Conservation (phyloP, 1,140 invertebrate species). For the Leptoteleia sp. region DNA sequence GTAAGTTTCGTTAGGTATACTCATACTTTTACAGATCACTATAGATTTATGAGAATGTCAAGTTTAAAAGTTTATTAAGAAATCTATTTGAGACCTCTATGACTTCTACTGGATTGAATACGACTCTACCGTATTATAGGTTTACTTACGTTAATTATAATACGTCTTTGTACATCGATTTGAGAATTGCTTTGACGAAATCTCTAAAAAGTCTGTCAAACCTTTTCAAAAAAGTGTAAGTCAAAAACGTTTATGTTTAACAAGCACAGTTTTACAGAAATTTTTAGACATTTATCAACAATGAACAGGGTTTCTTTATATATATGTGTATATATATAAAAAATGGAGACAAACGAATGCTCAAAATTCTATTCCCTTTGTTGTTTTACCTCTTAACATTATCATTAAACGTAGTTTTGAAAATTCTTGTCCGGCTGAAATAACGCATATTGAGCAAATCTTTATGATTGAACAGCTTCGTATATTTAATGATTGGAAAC, state of each 20-base stretch:
- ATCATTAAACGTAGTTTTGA: constrained; percentile 8
- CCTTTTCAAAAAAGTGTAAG: constrained; percentile 2
- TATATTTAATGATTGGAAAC: too few relatives aligned
- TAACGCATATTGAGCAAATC: constrained; percentile 38
- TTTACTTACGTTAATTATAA: constrained; percentile 49
- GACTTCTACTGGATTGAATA: constrained; percentile 53
- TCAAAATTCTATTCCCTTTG: constrained; percentile 4
- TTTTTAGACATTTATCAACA: constrained; percentile 43
- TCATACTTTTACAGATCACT: constrained; percentile 49
- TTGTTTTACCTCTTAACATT: background rate
- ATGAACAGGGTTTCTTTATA: constrained; percentile 12
- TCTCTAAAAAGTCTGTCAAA: constrained; percentile 42
- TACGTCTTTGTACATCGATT: constrained; percentile 57
- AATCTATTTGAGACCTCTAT: constrained; percentile 51
- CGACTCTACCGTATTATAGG: constrained; percentile 45
- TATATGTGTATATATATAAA: too few relatives aligned
- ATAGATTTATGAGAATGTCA: constrained; percentile 51
- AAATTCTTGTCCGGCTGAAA: constrained; percentile 3
- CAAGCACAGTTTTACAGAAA: constrained; percentile 36
- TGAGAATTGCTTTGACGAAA: constrained; percentile 34
- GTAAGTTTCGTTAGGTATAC: constrained; percentile 32
- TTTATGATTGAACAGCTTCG: constrained; percentile 31
- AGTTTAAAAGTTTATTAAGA: constrained; percentile 53
- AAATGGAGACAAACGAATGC: constrained; percentile 12
- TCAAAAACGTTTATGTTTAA: constrained; percentile 18